These are phyloP conservation scores for Paramormyrops kingsleyae DNA, from an alignment of 2,113 vertebrate species.

Conservation along the genomic window DNA sequence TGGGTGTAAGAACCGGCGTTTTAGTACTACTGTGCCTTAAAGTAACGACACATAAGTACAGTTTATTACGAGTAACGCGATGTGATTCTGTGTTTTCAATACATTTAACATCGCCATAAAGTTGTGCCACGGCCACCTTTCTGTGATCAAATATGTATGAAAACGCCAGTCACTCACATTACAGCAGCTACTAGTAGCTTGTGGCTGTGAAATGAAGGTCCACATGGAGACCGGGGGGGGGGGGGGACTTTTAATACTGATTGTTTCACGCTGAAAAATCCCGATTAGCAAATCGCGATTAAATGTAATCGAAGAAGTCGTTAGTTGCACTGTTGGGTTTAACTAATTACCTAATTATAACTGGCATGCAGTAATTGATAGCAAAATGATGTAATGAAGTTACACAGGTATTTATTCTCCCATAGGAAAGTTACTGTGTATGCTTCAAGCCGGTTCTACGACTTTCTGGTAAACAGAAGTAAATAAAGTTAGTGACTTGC, in stretches of 20 bases:
- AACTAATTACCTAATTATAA: background rate
- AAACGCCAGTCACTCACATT: background rate
- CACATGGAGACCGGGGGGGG: background rate
- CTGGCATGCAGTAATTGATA: background rate
- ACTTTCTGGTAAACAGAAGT: background rate
- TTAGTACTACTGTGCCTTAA: background rate
- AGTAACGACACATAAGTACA: background rate
- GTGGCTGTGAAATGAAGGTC: background rate
- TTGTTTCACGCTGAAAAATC: background rate
- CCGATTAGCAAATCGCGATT: background rate
- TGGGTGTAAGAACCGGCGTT: background rate
- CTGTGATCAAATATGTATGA: background rate
- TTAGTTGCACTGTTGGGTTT: conserved; percentile 1
- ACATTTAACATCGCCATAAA: background rate
- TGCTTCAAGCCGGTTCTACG: background rate
- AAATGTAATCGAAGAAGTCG: background rate
- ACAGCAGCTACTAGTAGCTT: background rate
- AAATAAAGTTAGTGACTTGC: background rate
- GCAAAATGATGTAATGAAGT: background rate
- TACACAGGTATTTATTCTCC: background rate
- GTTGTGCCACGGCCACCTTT: background rate
- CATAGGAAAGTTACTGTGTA: background rate
- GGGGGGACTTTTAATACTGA: background rate
- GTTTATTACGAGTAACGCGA: background rate
- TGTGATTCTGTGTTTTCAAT: background rate